A percentile compares a stretch with the other conserved stretches of the same genome.
Conservation (phyloP, 2,113 vertebrate species). For the Phocoena phocoena region DNA sequence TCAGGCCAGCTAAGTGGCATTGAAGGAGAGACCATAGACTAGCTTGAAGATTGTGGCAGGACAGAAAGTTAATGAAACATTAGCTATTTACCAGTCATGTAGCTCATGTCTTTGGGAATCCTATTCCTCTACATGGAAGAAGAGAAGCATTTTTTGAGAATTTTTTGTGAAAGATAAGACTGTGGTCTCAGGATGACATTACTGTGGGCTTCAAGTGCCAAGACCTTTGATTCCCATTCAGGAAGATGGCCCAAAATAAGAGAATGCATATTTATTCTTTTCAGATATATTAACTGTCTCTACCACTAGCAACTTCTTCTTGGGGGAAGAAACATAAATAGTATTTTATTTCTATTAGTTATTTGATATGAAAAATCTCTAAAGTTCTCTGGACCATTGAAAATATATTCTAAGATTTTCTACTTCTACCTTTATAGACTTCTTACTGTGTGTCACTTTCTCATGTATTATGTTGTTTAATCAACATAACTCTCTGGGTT, state of each 20-base stretch:
- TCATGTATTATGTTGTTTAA: neutral
- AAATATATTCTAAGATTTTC: neutral
- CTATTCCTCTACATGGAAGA: neutral
- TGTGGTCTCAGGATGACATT: neutral
- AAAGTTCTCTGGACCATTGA: neutral
- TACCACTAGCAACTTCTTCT: neutral
- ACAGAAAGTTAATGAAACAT: neutral
- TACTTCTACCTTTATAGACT: neutral
- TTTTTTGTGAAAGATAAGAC: neutral
- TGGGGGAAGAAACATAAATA: neutral
- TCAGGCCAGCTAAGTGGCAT: neutral
- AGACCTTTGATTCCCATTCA: neutral
- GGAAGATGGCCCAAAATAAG: neutral
- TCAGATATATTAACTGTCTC: neutral
- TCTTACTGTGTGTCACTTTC: neutral
- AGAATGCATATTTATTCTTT: neutral
- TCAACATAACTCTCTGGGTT: neutral
- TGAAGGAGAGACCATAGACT: neutral
- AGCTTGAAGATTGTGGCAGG: neutral
- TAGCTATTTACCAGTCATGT: neutral
- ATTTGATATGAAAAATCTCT: conserved; percentile 38
- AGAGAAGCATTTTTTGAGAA: neutral
- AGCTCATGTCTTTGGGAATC: neutral
- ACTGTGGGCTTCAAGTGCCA: neutral
- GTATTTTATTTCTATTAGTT: neutral